Conservation (phyloP, 2,797 vertebrate genomes). For the Emydoidea blandingii region DNA sequence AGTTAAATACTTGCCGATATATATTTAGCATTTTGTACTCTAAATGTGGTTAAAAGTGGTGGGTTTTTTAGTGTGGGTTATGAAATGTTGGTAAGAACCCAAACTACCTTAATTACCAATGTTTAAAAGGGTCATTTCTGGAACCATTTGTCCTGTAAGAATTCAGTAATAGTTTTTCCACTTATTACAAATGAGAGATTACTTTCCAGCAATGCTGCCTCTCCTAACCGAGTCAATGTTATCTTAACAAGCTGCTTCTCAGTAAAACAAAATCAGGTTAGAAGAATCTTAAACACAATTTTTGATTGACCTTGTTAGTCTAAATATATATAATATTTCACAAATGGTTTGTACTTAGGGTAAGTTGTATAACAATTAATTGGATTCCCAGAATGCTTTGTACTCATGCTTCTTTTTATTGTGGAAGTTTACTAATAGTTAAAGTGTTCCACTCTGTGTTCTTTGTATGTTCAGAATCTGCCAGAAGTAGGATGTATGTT, state of each 20-base stretch:
- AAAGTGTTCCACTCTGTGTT: neutral
- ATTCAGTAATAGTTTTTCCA: neutral
- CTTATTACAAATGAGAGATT: neutral
- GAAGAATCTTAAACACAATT: neutral
- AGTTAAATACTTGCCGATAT: neutral
- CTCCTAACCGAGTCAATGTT: neutral
- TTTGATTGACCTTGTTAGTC: neutral
- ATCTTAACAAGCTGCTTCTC: neutral
- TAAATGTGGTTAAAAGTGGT: neutral
- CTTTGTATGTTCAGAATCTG: neutral
- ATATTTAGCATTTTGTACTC: neutral
- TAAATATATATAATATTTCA: no score
- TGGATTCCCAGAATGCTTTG: neutral
- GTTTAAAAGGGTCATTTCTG: neutral
- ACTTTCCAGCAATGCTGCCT: neutral
- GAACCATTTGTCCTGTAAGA: neutral
- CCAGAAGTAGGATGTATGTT: neutral
- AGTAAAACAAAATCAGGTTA: neutral
- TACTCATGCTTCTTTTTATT: neutral
- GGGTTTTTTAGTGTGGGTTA: neutral
- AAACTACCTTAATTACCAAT: neutral
- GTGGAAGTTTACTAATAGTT: neutral
- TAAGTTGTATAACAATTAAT: neutral
- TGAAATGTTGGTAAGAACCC: neutral
- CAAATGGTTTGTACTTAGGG: neutral